Evolutionary conservation across 2,113 vertebrate genomes (phyloP).

Genomic region (Actinemys pallida): DNA sequence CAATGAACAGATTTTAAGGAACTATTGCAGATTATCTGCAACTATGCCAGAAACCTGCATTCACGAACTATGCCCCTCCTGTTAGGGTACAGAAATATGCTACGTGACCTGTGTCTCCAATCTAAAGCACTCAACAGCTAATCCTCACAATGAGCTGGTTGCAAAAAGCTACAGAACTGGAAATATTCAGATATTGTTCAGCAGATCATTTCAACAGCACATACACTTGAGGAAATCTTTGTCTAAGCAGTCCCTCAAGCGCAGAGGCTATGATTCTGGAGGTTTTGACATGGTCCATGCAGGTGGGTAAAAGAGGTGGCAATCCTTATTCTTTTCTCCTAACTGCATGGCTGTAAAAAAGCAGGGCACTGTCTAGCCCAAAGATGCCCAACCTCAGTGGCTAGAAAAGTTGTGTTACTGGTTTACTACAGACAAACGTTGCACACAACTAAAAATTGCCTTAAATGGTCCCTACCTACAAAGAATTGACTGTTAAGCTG

Average conservation of each 20-base stretch:
- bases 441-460: background rate
- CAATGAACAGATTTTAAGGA: background rate
- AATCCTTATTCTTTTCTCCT: background rate
- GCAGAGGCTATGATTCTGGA: background rate
- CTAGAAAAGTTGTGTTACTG: background rate
- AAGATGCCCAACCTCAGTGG: background rate
- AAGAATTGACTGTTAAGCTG: constrained; percentile 94
- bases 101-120: background rate
- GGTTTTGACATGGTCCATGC: background rate
- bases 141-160: background rate
- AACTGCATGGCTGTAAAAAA: background rate
- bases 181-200: background rate
- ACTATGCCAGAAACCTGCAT: background rate
- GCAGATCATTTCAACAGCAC: background rate
- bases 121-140: background rate
- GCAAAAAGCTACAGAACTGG: background rate
- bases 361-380: background rate
- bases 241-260: background rate
- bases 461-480: constrained; percentile 86
- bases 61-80: background rate
- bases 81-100: background rate
- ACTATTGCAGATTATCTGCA: background rate
- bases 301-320: background rate
- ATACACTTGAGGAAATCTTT: background rate
- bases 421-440: fast-evolving